phyloP scores from a whole-genome alignment of 2,113 vertebrate genomes.

The Cinclus mexicanus region DNA sequence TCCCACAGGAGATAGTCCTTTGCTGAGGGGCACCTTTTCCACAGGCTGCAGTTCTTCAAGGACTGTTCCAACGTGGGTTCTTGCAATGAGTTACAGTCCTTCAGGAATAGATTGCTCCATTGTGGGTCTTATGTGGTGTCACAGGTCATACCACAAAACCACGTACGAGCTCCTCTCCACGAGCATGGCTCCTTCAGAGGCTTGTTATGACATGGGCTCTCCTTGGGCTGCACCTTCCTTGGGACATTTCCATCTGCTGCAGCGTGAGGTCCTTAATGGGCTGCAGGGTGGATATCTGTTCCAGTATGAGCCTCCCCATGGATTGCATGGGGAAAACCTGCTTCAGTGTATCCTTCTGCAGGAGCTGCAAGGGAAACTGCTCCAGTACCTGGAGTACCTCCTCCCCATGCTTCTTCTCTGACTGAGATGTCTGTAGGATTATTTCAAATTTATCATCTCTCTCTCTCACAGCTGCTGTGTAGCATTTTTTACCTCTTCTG shows the following conservation, averaged over 20 bases:
- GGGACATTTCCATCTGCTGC: not conserved
- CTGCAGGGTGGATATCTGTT: not conserved
- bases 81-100: not conserved
- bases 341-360: not conserved
- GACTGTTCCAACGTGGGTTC: fast-evolving
- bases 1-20: not conserved
- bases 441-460: not conserved
- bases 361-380: not conserved
- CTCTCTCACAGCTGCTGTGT: not conserved
- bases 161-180: fast-evolving
- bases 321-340: not conserved
- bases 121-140: not conserved
- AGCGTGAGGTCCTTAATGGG: fast-evolving
- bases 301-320: fast-evolving
- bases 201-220: fast-evolving
- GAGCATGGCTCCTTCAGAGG: not conserved
- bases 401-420: not conserved
- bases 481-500: not conserved
- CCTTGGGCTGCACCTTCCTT: not conserved
- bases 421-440: fast-evolving
- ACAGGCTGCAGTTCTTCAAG: not conserved
- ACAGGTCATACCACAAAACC: not conserved
- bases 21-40: not conserved
- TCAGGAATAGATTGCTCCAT: not conserved
- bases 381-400: fast-evolving